Evolutionary conservation across 2,113 vertebrate genomes (phyloP).

Genomic region (Colius striatus): DNA sequence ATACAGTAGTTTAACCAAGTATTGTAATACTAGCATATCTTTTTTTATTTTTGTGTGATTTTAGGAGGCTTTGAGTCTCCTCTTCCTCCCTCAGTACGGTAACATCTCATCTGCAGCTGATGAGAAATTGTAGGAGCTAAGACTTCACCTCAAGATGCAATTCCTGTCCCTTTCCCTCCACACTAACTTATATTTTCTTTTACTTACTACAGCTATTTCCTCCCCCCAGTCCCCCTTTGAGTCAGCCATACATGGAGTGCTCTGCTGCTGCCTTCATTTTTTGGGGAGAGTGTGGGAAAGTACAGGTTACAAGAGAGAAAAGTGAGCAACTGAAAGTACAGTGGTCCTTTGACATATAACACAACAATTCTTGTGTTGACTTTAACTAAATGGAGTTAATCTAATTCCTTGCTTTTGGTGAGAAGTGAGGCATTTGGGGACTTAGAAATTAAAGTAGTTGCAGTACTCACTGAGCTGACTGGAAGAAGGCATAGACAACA

Average conservation of each 20-base stretch:
- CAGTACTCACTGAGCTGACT: neutral
- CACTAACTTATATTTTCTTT: neutral
- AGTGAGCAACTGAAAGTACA: neutral
- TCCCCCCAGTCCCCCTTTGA: neutral
- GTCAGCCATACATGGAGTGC: neutral
- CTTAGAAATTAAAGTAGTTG: neutral
- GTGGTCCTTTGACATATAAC: neutral
- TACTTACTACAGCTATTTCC: neutral
- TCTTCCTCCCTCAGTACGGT: neutral
- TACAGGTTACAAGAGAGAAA: neutral
- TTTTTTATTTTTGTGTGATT: neutral
- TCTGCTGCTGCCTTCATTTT: neutral
- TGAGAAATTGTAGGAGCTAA: neutral
- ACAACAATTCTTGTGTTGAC: neutral
- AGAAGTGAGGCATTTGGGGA: neutral
- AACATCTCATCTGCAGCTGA: neutral
- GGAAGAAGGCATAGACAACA: neutral
- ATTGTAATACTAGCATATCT: neutral
- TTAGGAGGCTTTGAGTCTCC: neutral
- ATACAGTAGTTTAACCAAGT: neutral
- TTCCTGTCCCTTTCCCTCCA: neutral
- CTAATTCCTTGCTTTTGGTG: neutral
- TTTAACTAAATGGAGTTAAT: neutral
- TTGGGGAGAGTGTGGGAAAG: neutral
- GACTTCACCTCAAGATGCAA: neutral